These are phyloP conservation scores for Oryzias javanicus DNA, from an alignment of 2,113 vertebrate genomes.

Conservation along the genomic window DNA sequence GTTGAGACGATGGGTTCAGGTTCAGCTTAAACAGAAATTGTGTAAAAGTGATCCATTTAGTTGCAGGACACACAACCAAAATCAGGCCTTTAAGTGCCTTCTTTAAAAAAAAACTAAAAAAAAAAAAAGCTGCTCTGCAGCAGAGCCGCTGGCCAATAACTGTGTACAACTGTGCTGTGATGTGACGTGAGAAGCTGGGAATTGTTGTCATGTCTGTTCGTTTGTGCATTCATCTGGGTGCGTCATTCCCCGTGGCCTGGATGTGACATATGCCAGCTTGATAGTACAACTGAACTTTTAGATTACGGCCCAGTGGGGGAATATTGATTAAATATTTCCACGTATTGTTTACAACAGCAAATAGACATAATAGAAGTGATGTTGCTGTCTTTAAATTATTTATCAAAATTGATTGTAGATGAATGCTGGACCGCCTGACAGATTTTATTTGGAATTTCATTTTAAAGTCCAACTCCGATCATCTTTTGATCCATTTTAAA, in stretches of 20 bases:
- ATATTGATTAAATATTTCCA: not conserved
- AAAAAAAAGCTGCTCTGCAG: slow-evolving; percentile 8
- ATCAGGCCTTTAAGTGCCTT: not conserved
- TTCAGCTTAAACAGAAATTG: not conserved
- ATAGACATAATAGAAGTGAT: not conserved
- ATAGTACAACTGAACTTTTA: slow-evolving; percentile 8
- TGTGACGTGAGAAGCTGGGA: slow-evolving; percentile 30
- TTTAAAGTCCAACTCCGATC: too few species aligned
- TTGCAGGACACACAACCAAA: slow-evolving; percentile 17
- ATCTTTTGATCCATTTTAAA: too few species aligned
- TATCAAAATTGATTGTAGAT: too few species aligned
- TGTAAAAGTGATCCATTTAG: slow-evolving; percentile 16
- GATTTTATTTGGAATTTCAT: too few species aligned
- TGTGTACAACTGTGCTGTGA: slow-evolving; percentile 27
- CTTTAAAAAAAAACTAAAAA: slow-evolving; percentile 24
- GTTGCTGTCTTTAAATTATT: not conserved
- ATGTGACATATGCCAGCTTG: slow-evolving; percentile 13
- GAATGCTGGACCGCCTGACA: too few species aligned
- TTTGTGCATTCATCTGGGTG: slow-evolving; percentile 9
- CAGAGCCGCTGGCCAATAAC: slow-evolving; percentile 18
- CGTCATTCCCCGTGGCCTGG: slow-evolving; percentile 15
- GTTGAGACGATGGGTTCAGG: not conserved
- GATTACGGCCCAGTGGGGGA: not conserved
- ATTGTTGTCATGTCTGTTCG: slow-evolving; percentile 22
- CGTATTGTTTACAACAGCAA: not conserved